Base-by-base conservation (phyloP, 2,797 vertebrate species). In the Mormyrus proboscirostris region DNA sequence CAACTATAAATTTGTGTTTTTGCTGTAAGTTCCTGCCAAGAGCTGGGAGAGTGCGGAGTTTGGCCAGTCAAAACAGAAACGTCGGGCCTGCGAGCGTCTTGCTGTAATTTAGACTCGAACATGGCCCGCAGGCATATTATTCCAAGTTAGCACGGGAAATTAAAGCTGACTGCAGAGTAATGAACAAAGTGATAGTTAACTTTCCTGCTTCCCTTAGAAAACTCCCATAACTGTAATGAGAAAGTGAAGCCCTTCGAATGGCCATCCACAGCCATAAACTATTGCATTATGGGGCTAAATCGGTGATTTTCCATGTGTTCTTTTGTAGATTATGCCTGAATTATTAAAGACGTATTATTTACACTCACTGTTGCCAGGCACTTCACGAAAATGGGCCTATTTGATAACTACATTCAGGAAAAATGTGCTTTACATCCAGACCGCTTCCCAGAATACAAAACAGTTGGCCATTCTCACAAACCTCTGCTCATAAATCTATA, bases 41-140 rank as follows among this genome's bases (percentile, higher is more conserved):
- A 87, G 59, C 79, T 73, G 50, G 41, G 82, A 55, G 44, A 85
- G 89, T 90, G 51, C 90, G 93, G 93, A 92, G 89, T 49, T 0
- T 0, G 86, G 92, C 93, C 93, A 94, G 90, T 90, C 90, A 83
- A 96, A 96, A 96, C 94, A 96, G 95, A 96, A 95, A 96, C 96
- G 95, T 95, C 93, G 92, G 94, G 94, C 93, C 95, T 93, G 95
- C 93, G 92, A 93, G 93, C 95, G 94, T 95, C 95, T 95, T 95
- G 94, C 95, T 94, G 92, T 94, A 95, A 96, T 96, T 96, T 95
- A 96, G 95, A 95, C 96, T 95, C 94, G 93, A 95, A 92, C 93
- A 89, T 88, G 93, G 94, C 93, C 93, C 91, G 92, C 92, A 92
- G 94, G 93, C 89, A 93, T 94, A 94, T 94, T 94, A 95, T 95